phyloP scores from a whole-genome alignment of 1,140 invertebrate species.

The Drosophila nebulosa region DNA sequence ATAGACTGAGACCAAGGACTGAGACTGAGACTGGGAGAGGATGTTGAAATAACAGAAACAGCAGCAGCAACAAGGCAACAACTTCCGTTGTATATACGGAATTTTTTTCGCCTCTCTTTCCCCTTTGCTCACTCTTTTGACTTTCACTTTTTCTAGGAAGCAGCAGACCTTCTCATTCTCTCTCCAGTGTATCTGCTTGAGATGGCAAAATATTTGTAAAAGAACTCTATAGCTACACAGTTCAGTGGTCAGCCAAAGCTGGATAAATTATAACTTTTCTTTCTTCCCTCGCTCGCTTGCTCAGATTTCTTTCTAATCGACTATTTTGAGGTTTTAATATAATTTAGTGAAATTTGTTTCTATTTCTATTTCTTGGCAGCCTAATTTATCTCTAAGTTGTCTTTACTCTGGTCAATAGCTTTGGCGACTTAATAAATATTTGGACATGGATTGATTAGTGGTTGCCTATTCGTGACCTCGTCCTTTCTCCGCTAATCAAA shows the following conservation, averaged over 20 bases:
- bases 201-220: not conserved
- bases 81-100: not conserved
- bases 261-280: too few relatives aligned
- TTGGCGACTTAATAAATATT: conserved; percentile 31
- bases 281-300: too few relatives aligned
- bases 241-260: not conserved
- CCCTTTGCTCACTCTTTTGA: conserved; percentile 22
- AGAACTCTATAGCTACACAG: not conserved
- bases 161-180: not conserved
- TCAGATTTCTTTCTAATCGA: too few relatives aligned
- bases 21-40: not conserved
- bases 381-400: not conserved
- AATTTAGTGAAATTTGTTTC: not conserved
- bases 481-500: conserved; percentile 11
- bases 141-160: conserved; percentile 54
- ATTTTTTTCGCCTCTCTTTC: not conserved
- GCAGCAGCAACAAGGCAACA: conserved; percentile 18
- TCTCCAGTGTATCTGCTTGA: not conserved
- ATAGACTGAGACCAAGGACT: too few relatives aligned
- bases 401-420: not conserved
- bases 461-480: conserved; percentile 1
- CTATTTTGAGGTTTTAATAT: not conserved
- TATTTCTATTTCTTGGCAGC: not conserved
- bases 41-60: conserved; percentile 25
- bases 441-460: conserved; percentile 43